A percentile compares a stretch with the other conserved stretches of the same genome.
phyloP scores from a whole-genome alignment of 2,797 vertebrate genomes.

The Gallinago solitaria region DNA sequence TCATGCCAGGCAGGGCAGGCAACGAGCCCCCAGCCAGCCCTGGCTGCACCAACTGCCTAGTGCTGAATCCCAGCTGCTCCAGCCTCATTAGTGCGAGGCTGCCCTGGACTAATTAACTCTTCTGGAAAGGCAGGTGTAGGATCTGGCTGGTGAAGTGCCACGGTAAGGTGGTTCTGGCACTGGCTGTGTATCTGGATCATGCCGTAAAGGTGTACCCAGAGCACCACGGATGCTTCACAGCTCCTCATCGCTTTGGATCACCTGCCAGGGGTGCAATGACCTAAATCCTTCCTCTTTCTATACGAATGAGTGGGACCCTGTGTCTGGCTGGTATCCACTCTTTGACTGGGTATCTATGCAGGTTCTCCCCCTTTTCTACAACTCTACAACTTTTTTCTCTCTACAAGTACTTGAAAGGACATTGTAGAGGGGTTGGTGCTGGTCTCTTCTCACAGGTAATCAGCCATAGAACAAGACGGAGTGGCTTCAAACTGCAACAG shows the following conservation, averaged over 20 bases:
- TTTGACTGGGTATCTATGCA: background rate
- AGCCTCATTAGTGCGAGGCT: background rate
- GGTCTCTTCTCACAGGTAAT: no score
- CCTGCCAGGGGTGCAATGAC: background rate
- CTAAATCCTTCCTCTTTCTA: background rate
- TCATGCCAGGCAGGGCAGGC: rapidly evolving
- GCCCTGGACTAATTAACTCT: background rate
- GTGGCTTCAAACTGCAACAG: no score
- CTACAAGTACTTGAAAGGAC: no score
- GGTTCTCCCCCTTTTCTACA: background rate
- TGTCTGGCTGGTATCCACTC: background rate
- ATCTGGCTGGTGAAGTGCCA: background rate
- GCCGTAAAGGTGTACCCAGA: rapidly evolving
- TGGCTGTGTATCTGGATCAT: rapidly evolving
- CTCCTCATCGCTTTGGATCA: rapidly evolving
- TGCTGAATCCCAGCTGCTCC: background rate
- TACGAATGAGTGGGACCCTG: rapidly evolving
- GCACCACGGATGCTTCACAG: background rate
- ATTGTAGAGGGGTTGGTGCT: no score
- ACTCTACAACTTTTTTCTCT: no score
- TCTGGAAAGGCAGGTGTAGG: background rate
- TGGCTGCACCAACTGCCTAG: background rate
- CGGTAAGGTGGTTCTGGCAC: background rate
- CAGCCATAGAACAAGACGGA: no score
- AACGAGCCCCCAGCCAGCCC: rapidly evolving